Evolutionary conservation across 2,888 invertebrate genomes (phyloP).

Genomic region (Drosophila picticornis): DNA sequence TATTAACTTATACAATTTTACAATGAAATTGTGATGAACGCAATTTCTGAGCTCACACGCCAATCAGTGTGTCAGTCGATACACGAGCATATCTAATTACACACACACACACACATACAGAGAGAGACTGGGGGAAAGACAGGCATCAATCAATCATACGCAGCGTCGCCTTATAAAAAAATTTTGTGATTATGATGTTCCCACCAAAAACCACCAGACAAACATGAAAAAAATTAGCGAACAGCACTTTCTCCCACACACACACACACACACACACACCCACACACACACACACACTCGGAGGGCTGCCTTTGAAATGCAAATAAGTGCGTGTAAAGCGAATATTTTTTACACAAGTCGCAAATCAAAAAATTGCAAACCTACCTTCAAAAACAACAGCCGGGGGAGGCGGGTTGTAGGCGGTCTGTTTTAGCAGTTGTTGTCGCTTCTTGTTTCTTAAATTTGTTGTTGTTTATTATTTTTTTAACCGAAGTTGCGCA

Average conservation of each 20-base stretch:
- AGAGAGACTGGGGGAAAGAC: slow-evolving; percentile 17
- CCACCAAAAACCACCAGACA: slow-evolving; percentile 47
- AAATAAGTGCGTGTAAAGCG: slow-evolving; percentile 63
- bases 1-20: slow-evolving; percentile 34
- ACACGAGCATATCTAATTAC: slow-evolving; percentile 60
- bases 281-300: slow-evolving; percentile 9
- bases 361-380: slow-evolving; percentile 57
- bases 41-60: slow-evolving; percentile 5
- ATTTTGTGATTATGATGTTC: slow-evolving; percentile 45
- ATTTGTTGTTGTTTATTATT: slow-evolving; percentile 27
- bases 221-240: slow-evolving; percentile 4
- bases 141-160: slow-evolving; percentile 76
- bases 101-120: slow-evolving; percentile 14
- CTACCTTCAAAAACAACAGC: slow-evolving; percentile 39
- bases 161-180: slow-evolving; percentile 55
- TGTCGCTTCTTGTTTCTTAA: slow-evolving; percentile 38
- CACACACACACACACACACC: slow-evolving; percentile 7
- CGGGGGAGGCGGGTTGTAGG: slow-evolving; percentile 29
- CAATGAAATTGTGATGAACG: slow-evolving; percentile 38
- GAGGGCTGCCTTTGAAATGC: slow-evolving; percentile 68
- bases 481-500: slow-evolving; percentile 28
- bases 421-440: slow-evolving; percentile 30
- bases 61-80: slow-evolving; percentile 51
- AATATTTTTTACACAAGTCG: slow-evolving; percentile 50
- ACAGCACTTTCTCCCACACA: slow-evolving; percentile 8